A percentile compares a stretch with the other conserved stretches of the same genome.
Evolutionary conservation across 2,113 vertebrate genomes (phyloP).

Genomic region (Catharus minimus): DNA sequence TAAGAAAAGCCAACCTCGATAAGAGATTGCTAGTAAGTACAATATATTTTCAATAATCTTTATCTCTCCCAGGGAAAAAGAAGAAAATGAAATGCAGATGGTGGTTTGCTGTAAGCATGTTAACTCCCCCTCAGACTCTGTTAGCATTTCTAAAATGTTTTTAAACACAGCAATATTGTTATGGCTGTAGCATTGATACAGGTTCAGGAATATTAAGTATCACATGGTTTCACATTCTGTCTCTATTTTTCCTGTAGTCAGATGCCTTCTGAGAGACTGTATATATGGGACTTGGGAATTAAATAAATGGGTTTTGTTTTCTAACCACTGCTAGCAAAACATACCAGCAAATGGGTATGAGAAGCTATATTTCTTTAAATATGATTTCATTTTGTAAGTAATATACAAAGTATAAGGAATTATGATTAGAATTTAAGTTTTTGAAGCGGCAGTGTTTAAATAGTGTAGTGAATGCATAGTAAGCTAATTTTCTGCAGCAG

Average conservation of each 20-base stretch:
- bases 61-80: neutral
- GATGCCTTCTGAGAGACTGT: neutral
- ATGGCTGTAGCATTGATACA: neutral
- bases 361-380: neutral
- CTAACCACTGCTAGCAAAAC: neutral
- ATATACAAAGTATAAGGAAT: neutral
- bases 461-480: neutral
- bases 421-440: neutral
- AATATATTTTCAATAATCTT: neutral
- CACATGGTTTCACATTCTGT: neutral
- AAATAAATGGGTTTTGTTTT: fast-evolving
- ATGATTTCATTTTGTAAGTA: neutral
- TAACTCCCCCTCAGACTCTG: neutral
- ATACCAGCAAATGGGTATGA: neutral
- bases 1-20: slow-evolving; percentile 91
- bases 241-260: neutral
- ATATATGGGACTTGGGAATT: neutral
- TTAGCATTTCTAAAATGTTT: neutral
- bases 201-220: slow-evolving; percentile 5
- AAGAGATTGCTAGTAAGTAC: slow-evolving; percentile 88
- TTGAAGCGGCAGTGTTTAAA: neutral
- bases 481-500: neutral
- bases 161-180: slow-evolving; percentile 25
- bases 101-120: neutral
- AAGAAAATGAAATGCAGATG: slow-evolving; percentile 2